Percentiles rank a stretch among this genome's conserved stretches.
phyloP scores from a whole-genome alignment of 2,888 invertebrate genomes.

The Nephrotoma guestfalica region DNA sequence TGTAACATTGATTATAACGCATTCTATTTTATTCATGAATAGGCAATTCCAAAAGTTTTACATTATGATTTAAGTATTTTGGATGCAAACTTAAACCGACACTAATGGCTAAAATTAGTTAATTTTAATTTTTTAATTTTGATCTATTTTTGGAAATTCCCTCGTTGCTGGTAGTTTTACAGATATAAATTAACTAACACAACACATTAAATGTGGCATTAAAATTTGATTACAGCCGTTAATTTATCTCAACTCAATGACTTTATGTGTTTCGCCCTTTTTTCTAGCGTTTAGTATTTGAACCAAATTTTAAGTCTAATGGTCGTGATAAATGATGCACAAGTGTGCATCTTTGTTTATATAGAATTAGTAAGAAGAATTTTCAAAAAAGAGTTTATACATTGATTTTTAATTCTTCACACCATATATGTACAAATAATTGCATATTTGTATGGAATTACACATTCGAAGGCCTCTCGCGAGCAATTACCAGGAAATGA shows the following conservation, averaged over 20 bases:
- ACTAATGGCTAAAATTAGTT: not conserved
- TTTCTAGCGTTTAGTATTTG: not conserved
- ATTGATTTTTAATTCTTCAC: not conserved
- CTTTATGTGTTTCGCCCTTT: not conserved
- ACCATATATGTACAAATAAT: not conserved
- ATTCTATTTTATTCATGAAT: too few species aligned
- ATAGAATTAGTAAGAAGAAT: not conserved
- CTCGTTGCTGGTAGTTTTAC: not conserved
- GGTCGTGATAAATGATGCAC: not conserved
- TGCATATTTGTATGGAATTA: not conserved
- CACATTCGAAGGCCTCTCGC: not conserved
- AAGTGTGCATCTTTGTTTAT: not conserved
- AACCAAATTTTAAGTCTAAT: not conserved
- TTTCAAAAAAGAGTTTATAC: not conserved
- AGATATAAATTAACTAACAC: not conserved
- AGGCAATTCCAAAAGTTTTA: too few species aligned
- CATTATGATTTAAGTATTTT: not conserved
- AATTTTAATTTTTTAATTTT: not conserved
- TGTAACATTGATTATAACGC: too few species aligned
- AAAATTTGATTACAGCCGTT: not conserved
- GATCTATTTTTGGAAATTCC: not conserved
- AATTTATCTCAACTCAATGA: not conserved
- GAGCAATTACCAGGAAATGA: not conserved
- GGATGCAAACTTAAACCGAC: not conserved
- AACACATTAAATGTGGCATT: not conserved